Conservation (phyloP, 2,113 vertebrate species). For the Spea multiplicata region DNA sequence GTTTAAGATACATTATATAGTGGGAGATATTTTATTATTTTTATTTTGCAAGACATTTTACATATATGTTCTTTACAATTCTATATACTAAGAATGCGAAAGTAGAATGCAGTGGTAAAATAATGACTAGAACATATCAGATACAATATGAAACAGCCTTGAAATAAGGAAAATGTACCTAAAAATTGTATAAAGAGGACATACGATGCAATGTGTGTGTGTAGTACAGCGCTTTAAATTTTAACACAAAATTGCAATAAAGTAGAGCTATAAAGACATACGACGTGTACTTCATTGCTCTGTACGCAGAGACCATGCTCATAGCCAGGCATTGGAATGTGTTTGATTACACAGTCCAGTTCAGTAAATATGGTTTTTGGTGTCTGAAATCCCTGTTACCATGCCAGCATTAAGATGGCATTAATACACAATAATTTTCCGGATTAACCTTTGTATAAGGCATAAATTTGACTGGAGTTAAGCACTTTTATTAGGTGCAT, state of each 20-base stretch:
- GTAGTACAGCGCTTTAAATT: too few species aligned
- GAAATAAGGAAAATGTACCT: too few species aligned
- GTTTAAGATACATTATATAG: too few species aligned
- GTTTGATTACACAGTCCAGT: neutral
- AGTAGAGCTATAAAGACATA: neutral
- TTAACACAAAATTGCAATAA: neutral
- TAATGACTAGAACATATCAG: too few species aligned
- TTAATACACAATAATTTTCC: constrained; percentile 57
- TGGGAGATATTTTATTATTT: too few species aligned
- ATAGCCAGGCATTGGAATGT: constrained; percentile 17
- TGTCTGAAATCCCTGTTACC: constrained; percentile 14
- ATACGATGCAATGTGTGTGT: too few species aligned
- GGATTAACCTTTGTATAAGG: constrained; percentile 65
- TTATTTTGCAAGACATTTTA: too few species aligned
- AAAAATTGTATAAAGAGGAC: too few species aligned
- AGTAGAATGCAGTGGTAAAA: too few species aligned
- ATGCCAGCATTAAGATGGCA: constrained; percentile 29
- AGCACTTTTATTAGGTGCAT: constrained; percentile 55
- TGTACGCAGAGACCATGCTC: neutral
- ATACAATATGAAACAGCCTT: too few species aligned
- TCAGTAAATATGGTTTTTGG: constrained; percentile 7
- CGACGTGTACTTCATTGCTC: neutral
- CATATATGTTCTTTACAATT: too few species aligned
- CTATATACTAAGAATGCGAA: too few species aligned
- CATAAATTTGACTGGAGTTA: constrained; percentile 58